A percentile compares a stretch with the other conserved stretches of the same genome.
These are phyloP conservation scores for Heteractis magnifica DNA, from an alignment of 92 coral and sea anemone genomes.

Conservation along the genomic window DNA sequence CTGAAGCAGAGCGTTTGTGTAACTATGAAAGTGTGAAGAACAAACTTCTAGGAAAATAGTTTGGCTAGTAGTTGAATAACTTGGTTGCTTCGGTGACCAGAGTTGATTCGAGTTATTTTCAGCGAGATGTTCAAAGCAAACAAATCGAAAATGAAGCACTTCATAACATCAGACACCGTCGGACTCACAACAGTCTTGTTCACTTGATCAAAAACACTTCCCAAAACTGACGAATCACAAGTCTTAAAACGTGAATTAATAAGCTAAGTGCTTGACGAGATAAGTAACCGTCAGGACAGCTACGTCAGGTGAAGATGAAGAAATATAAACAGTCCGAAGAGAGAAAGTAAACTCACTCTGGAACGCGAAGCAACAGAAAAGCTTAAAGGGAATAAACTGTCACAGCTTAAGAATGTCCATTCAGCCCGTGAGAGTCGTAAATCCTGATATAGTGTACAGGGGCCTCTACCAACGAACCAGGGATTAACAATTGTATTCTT, in stretches of 20 bases:
- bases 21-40: too few relatives aligned
- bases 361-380: constrained; percentile 15
- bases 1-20: too few relatives aligned
- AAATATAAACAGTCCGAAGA: constrained; percentile 14
- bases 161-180: neutral
- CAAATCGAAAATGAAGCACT: constrained; percentile 7
- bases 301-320: constrained; percentile 9
- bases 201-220: neutral
- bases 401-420: constrained; percentile 7
- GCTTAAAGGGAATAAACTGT: constrained; percentile 11
- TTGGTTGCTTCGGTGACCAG: neutral
- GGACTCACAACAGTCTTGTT: neutral
- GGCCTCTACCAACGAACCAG: neutral
- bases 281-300: constrained; percentile 1
- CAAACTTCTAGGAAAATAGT: neutral
- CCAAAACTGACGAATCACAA: neutral
- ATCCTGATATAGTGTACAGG: neutral
- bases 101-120: neutral
- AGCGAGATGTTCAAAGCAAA: neutral
- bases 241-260: neutral
- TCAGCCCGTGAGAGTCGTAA: neutral
- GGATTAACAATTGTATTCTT: neutral
- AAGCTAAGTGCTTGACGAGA: constrained; percentile 3
- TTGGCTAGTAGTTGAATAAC: neutral
- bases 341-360: constrained; percentile 21